phyloP scores from a whole-genome alignment of 1,140 invertebrate species.

The Agrilus planipennis region DNA sequence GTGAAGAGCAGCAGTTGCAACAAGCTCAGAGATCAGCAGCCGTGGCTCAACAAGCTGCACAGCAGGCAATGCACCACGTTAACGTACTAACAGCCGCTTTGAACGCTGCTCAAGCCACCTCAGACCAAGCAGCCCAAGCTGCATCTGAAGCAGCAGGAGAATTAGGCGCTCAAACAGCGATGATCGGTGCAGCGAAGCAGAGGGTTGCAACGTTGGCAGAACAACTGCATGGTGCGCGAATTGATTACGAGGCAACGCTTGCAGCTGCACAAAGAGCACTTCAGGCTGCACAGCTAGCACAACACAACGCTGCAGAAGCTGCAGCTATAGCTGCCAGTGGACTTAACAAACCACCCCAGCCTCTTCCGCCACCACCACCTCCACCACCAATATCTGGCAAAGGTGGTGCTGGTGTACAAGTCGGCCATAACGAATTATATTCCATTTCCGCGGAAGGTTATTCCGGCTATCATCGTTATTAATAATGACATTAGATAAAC shows the following conservation, averaged over 20 bases:
- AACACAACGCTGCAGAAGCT: conserved; percentile 41
- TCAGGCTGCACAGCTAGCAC: conserved; percentile 37
- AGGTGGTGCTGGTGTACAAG: no score
- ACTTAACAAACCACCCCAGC: conserved; percentile 15
- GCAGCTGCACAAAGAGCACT: conserved; percentile 50
- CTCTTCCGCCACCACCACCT: no score
- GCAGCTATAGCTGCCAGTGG: conserved; percentile 39
- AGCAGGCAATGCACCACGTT: conserved; percentile 55
- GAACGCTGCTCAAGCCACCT: conserved; percentile 54
- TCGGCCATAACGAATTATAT: no score
- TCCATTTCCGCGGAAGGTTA: no score
- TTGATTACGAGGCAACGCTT: conserved; percentile 55
- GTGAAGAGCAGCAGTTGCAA: conserved; percentile 52
- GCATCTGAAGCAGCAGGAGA: conserved; percentile 53
- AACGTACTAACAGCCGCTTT: conserved; percentile 40
- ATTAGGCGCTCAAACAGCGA: conserved; percentile 54
- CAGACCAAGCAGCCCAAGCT: conserved; percentile 50
- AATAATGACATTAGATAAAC: no score
- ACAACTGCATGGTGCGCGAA: conserved; percentile 47
- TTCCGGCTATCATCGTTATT: no score
- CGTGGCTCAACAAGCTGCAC: conserved; percentile 47
- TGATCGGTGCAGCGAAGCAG: conserved; percentile 54
- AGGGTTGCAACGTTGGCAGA: conserved; percentile 45
- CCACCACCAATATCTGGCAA: no score
- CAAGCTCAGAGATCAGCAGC: conserved; percentile 52